Percentiles rank a stretch among this genome's conserved stretches.
These are phyloP conservation scores for Elanoides forficatus DNA, from an alignment of 2,113 vertebrate species.

Conservation along the genomic window DNA sequence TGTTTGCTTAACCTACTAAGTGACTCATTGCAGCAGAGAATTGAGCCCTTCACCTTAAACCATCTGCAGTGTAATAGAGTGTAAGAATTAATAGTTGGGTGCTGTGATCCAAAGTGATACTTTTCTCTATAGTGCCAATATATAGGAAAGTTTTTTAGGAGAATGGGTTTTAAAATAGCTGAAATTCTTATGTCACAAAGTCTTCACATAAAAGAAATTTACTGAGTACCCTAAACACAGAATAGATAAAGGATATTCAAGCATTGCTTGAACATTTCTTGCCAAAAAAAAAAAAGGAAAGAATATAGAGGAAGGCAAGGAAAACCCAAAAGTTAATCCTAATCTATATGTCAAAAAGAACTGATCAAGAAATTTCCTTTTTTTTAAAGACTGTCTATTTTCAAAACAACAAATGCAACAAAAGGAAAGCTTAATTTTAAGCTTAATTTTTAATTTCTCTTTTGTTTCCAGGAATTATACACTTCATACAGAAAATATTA, in stretches of 20 bases:
- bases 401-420: neutral
- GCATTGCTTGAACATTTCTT: neutral
- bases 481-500: neutral
- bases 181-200: neutral
- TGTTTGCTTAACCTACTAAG: conserved; percentile 42
- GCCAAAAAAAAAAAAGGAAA: neutral
- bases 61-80: neutral
- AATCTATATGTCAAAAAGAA: neutral
- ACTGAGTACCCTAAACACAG: neutral
- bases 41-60: conserved; percentile 18
- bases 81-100: neutral
- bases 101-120: conserved; percentile 3
- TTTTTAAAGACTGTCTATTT: neutral
- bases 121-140: neutral
- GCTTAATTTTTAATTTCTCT: neutral
- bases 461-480: neutral
- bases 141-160: neutral
- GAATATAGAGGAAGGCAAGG: neutral
- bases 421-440: neutral
- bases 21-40: conserved; percentile 11
- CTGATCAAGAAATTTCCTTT: neutral
- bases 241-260: neutral
- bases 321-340: neutral
- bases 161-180: neutral
- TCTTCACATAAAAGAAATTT: neutral